phyloP scores from a whole-genome alignment of 2,888 invertebrate species.

The Orchesellides sinensis region DNA sequence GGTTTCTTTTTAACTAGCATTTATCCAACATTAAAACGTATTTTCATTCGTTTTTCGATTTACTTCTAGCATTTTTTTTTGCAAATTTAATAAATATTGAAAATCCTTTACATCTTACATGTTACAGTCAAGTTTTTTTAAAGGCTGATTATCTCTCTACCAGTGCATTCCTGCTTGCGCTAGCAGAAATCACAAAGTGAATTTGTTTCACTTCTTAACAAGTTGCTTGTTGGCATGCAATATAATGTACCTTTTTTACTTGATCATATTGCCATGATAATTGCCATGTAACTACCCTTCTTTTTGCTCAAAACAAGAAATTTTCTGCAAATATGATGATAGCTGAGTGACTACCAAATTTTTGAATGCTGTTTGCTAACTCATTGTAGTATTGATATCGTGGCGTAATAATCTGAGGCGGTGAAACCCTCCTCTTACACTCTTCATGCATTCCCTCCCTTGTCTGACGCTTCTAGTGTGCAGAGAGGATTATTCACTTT shows the following conservation, averaged over 20 bases:
- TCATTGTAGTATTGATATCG: not conserved
- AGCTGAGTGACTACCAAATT: conserved; percentile 14
- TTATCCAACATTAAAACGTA: too few species aligned
- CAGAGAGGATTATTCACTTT: conserved; percentile 64
- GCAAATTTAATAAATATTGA: too few species aligned
- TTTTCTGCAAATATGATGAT: conserved; percentile 40
- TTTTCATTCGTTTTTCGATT: too few species aligned
- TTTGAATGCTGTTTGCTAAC: not conserved
- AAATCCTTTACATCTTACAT: too few species aligned
- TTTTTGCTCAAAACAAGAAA: conserved; percentile 31
- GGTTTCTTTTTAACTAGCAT: too few species aligned
- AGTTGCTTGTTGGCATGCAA: not conserved
- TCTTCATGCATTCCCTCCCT: conserved; percentile 25
- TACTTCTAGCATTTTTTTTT: too few species aligned
- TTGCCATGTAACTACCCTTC: conserved; percentile 33
- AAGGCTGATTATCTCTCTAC: too few species aligned
- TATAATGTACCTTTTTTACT: not conserved
- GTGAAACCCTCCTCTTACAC: conserved; percentile 9
- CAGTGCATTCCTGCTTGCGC: not conserved
- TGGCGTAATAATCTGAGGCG: conserved; percentile 16
- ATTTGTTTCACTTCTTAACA: not conserved
- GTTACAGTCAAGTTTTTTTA: too few species aligned
- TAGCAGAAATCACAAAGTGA: not conserved
- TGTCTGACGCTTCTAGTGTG: conserved; percentile 43
- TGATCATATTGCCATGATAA: conserved; percentile 24